Evolutionary conservation across 2,797 vertebrate species (phyloP).

Genomic region (Lepus townsendii): DNA sequence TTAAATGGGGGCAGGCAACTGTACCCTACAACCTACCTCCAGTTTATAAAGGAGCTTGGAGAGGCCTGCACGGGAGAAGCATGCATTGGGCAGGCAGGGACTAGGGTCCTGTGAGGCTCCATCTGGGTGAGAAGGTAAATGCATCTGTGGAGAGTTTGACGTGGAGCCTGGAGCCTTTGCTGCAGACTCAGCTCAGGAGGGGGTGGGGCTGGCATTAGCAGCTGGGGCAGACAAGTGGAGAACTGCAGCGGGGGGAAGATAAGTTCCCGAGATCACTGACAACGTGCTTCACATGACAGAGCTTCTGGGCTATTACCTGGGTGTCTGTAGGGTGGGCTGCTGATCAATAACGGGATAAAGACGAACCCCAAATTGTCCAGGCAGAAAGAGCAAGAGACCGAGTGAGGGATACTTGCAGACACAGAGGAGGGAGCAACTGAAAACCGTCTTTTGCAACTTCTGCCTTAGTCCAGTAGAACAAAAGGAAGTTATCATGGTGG

Average conservation of each 20-base stretch:
- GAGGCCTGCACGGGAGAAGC: background rate
- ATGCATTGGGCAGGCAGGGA: background rate
- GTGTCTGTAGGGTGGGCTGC: accelerated
- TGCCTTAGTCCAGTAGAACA: background rate
- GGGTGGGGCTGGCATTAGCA: background rate
- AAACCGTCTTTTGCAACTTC: background rate
- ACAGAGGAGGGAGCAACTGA: background rate
- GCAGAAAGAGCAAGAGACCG: background rate
- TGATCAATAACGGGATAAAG: background rate
- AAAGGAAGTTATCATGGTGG: background rate
- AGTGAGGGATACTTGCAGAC: background rate
- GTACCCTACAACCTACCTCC: accelerated
- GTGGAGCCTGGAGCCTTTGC: accelerated
- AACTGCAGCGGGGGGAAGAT: background rate
- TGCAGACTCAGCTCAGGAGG: background rate
- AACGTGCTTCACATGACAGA: background rate
- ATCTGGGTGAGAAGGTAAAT: background rate
- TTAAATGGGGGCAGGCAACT: background rate
- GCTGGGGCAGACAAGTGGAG: background rate
- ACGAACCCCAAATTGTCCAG: background rate
- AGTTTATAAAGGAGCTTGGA: background rate
- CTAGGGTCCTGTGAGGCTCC: accelerated
- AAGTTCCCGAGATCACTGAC: background rate
- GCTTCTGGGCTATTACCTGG: too few species aligned
- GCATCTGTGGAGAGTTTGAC: background rate